Base-by-base conservation (phyloP, 2,113 vertebrate genomes). In the Galeopterus variegatus region DNA sequence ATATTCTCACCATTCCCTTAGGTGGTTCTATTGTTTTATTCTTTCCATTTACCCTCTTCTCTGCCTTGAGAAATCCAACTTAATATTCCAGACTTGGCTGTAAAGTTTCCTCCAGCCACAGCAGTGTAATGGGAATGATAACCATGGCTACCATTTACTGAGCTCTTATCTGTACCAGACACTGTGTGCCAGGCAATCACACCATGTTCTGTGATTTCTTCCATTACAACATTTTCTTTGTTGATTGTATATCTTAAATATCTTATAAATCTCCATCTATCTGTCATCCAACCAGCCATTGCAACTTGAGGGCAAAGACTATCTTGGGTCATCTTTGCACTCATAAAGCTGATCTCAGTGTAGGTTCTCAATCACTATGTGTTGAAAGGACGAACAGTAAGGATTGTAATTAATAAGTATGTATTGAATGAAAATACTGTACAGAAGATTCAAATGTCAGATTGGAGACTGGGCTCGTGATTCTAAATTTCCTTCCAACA, bases 61-160 rank as follows among this genome's bases (percentile, higher is more conserved):
- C n/a, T 93, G 17, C 56, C 41, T 85, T 18, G 24, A 88, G 10
- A 96, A 96, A 86, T 62, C 0, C 45, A 95, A 41, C 12, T 75
- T 85, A 50, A 48, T 41, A 82, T 36, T 86, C 19, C 86, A 48
- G 36, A 94, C 21, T 33, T 23, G 31, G 1, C 12, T 50, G 6
- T 70, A 36, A 88, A 12, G 18, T 5, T 86, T 90, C 89, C 79
- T 69, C 18, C 10, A 82, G 0, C 12, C 26, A 31, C 62, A 60
- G 50, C 36, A 65, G 19, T 36, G 64, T 60, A 83, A 72, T 60
- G 5, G 52, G 56, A 70, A 79, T 58, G 60, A 56, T 28, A 13
- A 77, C 3, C 5, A 52, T 11, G 19, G 41, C 36, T 26, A 4
- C 23, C 8, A 7, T 11, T 18, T 31, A 31, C 13, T 45, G 19